These are phyloP conservation scores for Drosophila hydei DNA, from an alignment of 1,140 invertebrate species.

Conservation along the genomic window DNA sequence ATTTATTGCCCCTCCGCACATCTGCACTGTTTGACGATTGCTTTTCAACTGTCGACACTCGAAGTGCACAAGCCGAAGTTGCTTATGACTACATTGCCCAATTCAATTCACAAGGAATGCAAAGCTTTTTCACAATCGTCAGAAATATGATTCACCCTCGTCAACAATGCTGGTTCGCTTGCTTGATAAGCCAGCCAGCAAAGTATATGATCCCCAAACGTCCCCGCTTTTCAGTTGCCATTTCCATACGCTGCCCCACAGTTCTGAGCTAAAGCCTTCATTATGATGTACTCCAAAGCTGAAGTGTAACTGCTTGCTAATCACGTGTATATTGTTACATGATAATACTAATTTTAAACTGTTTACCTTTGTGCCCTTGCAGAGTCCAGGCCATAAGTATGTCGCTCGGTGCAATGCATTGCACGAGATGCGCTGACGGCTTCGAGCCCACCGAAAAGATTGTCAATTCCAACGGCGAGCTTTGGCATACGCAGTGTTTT, in stretches of 20 bases:
- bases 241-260: conserved; percentile 26
- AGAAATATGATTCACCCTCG: conserved; percentile 69
- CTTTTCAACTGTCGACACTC: conserved; percentile 44
- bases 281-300: conserved; percentile 75
- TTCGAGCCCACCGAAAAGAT: conserved; percentile 99
- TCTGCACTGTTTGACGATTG: conserved; percentile 31
- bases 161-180: conserved; percentile 37
- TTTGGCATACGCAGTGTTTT: conserved; percentile 99
- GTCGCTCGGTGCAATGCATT: conserved; percentile 95
- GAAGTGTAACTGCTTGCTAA: conserved; percentile 58
- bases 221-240: conserved; percentile 49
- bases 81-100: conserved; percentile 8
- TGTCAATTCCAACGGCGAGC: conserved; percentile 98
- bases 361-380: conserved; percentile 24
- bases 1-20: conserved; percentile 11
- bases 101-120: conserved; percentile 47
- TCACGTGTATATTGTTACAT: not conserved
- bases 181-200: conserved; percentile 44
- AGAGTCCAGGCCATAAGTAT: conserved; percentile 85
- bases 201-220: conserved; percentile 19
- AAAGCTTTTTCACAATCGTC: conserved; percentile 59
- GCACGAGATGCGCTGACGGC: conserved; percentile 96
- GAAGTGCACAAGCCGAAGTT: conserved; percentile 20
- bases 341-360: conserved; percentile 1
- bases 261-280: conserved; percentile 35